A percentile compares a stretch with the other conserved stretches of the same genome.
These are phyloP conservation scores for Tursiops truncatus DNA, from an alignment of 2,113 vertebrate species.

Conservation along the genomic window DNA sequence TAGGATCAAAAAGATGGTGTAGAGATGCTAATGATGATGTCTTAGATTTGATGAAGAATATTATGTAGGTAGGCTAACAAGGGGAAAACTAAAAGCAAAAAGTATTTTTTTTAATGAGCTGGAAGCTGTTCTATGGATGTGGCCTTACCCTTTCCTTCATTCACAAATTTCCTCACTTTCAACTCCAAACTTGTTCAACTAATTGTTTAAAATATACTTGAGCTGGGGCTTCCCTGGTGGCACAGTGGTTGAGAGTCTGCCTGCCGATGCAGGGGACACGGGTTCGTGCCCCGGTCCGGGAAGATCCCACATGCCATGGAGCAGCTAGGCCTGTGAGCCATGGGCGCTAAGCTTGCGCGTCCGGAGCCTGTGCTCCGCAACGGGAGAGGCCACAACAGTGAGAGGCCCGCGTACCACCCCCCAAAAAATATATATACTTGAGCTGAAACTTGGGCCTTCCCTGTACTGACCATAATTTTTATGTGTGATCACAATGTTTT, in stretches of 20 bases:
- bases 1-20: not conserved
- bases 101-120: not conserved
- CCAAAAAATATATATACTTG: not conserved
- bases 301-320: no score
- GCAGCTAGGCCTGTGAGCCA: no score
- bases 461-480: not conserved
- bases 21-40: not conserved
- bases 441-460: not conserved
- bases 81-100: not conserved
- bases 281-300: no score
- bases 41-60: constrained; percentile 21
- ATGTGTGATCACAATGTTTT: not conserved
- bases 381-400: no score
- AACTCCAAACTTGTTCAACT: constrained; percentile 2
- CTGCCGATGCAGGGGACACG: no score
- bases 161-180: not conserved
- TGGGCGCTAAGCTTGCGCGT: no score
- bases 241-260: no score
- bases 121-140: not conserved
- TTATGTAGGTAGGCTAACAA: not conserved
- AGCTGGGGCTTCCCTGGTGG: not conserved
- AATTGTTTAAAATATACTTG: constrained; percentile 25
- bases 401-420: no score
- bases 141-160: not conserved
- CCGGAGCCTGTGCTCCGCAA: no score